Percentiles rank a stretch among this genome's conserved stretches.
phyloP scores from a whole-genome alignment of 1,140 invertebrate species.

The Lanistes nyassanus region DNA sequence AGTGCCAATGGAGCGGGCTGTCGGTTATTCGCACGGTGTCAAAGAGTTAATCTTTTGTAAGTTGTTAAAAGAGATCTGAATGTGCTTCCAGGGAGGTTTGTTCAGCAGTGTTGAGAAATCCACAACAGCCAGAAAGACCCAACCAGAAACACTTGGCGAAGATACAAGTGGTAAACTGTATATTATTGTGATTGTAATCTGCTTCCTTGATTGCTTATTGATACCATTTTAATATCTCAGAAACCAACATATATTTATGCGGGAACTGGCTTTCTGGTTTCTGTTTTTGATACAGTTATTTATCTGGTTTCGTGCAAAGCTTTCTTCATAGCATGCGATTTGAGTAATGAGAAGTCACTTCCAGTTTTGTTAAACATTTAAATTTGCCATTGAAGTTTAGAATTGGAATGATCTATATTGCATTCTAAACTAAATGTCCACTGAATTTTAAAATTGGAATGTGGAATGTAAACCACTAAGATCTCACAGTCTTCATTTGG shows the following conservation, averaged over 20 bases:
- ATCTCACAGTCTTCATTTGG: neutral
- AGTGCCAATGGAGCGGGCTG: no score
- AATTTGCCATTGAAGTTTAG: neutral
- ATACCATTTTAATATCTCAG: slow-evolving; percentile 5
- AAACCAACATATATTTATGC: neutral
- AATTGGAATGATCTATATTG: neutral
- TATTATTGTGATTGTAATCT: slow-evolving; percentile 18
- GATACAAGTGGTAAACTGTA: slow-evolving; percentile 4
- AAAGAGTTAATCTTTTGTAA: no score
- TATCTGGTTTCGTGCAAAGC: neutral
- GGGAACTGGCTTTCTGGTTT: neutral
- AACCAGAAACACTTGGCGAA: neutral
- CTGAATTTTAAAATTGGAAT: neutral
- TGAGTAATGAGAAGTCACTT: neutral
- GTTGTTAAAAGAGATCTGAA: neutral
- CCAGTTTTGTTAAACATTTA: neutral
- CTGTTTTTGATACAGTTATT: neutral
- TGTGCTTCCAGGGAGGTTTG: slow-evolving; percentile 33
- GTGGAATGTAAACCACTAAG: neutral
- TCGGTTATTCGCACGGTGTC: no score
- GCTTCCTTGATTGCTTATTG: slow-evolving; percentile 18
- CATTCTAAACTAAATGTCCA: neutral
- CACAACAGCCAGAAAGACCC: neutral
- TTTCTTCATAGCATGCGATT: no score
- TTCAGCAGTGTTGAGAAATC: slow-evolving; percentile 32